Base-by-base conservation (phyloP, 2,113 vertebrate species). In the Panurus biarmicus region DNA sequence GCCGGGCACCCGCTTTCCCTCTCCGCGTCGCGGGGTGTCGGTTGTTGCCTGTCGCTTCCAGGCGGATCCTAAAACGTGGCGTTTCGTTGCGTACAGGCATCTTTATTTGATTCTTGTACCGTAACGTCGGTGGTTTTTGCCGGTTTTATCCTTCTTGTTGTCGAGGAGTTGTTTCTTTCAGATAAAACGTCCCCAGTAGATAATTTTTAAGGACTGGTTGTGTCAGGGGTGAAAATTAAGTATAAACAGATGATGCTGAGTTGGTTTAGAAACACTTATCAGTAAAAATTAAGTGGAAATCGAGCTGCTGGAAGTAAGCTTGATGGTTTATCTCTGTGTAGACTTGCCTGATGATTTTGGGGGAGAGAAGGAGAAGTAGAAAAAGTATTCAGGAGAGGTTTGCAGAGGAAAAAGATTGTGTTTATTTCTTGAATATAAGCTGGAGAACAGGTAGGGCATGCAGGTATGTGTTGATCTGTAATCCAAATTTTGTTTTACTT, bases 91-190 rank as follows among this genome's bases (percentile, higher is more conserved):
- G 12, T 22, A 38, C 48, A 6, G 24, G 6, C 47, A 3, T 8
- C 44, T 38, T n/a, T 14, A 2, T 19, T 58, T 9, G 48, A 9
- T 42, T 71, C 10, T 0, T 0, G 15, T 18, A 4, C 35, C 4
- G 4, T 29, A 62, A 23, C 10, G 33, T 47, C 8, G 3, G 45
- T 7, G 44, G 2, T 29, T 45, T 29, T 85, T 10, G 20, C 2
- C 1, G 1, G 5, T 25, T 48, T 56, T 14, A 18, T 4, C 28
- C 23, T 22, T 54, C 44, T 38, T 45, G 3, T 48, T 53, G 50
- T 47, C 42, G 19, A 38, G 18, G 38, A 10, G 20, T 0, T 2
- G 31, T 23, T 94, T 47, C 18, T 50, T 67, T 47, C 9, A 1
- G 24, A 44, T 48, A 10, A 44, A 35, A 36, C 24, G 15, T 71